phyloP scores from a whole-genome alignment of 2,888 invertebrate species.

The Diarsia rubi region DNA sequence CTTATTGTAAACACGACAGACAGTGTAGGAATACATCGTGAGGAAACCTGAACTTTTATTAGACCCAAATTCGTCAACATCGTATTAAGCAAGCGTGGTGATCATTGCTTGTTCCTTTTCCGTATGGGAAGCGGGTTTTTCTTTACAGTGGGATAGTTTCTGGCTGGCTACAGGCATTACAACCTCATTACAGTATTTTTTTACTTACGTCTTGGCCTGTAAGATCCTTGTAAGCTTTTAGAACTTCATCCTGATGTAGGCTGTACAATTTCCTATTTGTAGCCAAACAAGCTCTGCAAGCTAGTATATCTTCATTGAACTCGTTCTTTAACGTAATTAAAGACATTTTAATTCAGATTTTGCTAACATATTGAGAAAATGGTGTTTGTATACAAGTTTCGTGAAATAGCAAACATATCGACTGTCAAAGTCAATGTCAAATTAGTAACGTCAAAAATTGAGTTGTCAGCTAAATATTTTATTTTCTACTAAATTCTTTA shows the following conservation, averaged over 20 bases:
- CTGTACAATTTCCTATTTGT: conserved; percentile 46
- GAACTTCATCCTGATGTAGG: conserved; percentile 35
- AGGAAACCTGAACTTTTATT: background rate
- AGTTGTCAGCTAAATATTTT: background rate
- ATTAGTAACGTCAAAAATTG: background rate
- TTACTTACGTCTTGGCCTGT: conserved; percentile 48
- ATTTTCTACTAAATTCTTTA: background rate
- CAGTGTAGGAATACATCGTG: background rate
- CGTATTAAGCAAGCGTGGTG: background rate
- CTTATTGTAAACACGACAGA: too few relatives aligned
- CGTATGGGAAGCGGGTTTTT: background rate
- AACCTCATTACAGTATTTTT: background rate
- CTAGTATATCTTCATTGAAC: conserved; percentile 41
- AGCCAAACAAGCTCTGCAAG: conserved; percentile 56
- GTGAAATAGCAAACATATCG: background rate
- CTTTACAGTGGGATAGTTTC: background rate
- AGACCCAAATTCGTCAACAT: background rate
- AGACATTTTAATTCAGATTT: conserved; percentile 47
- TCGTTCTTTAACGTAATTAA: conserved; percentile 42
- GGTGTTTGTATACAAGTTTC: conserved; percentile 2
- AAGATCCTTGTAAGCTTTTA: conserved; percentile 34
- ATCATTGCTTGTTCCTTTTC: background rate
- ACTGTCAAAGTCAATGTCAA: conserved; percentile 25
- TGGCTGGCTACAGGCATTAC: background rate
- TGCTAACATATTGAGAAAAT: background rate